Base-by-base conservation (phyloP, 2,797 vertebrate species). In the Remorina albescens region DNA sequence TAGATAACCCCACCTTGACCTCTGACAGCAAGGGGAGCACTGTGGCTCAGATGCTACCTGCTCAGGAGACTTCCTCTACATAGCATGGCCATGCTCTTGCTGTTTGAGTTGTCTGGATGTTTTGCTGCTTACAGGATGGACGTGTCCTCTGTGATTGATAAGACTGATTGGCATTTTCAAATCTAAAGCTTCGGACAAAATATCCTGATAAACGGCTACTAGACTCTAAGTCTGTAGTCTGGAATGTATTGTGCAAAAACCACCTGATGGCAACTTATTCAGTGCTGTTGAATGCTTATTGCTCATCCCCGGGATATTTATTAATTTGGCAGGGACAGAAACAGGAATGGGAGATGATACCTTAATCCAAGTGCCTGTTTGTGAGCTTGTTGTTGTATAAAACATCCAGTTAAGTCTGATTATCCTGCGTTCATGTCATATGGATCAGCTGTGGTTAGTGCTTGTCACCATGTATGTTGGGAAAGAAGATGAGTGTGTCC, bases 31-130 rank as follows among this genome's bases (percentile, higher is more conserved):
- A 58, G 57, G 36, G 54, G 18, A 63, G 80, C 8, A 83, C 93
- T 32, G 62, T 57, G 51, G 36, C 92, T 55, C 91, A 88, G 74
- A 91, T 93, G 82, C 91, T 94, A 57, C 58, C 71, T 4, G 58
- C 51, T 49, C 72, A 74, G 5, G 62, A 56, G 72, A 49, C 75
- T 26, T 63, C 51, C 46, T 71, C 50, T 2, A 59, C 58, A 1
- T 82, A 84, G 64, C 54, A 6, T 21, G 41, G 34, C 54, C 41
- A 9, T 18, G 19, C 2, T 21, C 50, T 12, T 54, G 34, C 4
- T 26, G 23, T 25, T 51, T 12, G 2, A 67, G 7, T n/a, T n/a
- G n/a, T 34, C n/a, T 69, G 49, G 13, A 37, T 55, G 34, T 58
- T 36, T 53, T 37, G 53, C 18, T 57, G 25, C 54, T 64, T 23